These are phyloP conservation scores for Turritopsis rubra DNA, from an alignment of 30 jellyfish, hydroid and myxozoan species.

Conservation along the genomic window DNA sequence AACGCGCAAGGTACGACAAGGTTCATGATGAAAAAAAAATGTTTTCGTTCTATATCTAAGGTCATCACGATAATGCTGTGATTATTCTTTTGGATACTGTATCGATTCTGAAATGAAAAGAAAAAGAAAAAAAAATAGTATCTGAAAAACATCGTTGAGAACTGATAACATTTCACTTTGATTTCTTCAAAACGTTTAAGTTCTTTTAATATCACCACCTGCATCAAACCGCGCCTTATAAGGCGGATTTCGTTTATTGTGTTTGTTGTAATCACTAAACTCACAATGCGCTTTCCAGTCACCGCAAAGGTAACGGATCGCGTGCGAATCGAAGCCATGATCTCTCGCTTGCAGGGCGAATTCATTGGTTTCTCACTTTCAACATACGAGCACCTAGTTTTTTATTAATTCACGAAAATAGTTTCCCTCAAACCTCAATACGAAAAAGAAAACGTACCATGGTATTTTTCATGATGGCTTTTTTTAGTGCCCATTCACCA, in stretches of 20 bases:
- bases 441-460: background rate
- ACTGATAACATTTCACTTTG: background rate
- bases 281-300: too few species aligned
- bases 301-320: too few species aligned
- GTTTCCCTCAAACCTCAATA: background rate
- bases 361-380: too few species aligned
- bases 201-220: too few species aligned
- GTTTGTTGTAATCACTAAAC: too few species aligned
- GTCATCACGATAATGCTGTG: conserved; percentile 53
- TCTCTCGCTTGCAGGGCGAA: too few species aligned
- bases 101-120: conserved; percentile 39
- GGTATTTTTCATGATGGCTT: conserved; percentile 23
- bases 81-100: conserved; percentile 39
- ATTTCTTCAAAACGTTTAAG: too few species aligned
- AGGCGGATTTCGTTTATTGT: too few species aligned
- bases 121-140: background rate
- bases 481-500: conserved; percentile 71
- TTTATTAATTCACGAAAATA: too few species aligned
- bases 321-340: too few species aligned
- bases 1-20: conserved; percentile 89
- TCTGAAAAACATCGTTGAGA: background rate
- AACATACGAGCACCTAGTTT: too few species aligned
- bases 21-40: conserved; percentile 77
- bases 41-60: conserved; percentile 54
- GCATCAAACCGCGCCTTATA: too few species aligned